These are phyloP conservation scores for Abscondita cerata DNA, from an alignment of 2,888 invertebrate species.

Conservation along the genomic window DNA sequence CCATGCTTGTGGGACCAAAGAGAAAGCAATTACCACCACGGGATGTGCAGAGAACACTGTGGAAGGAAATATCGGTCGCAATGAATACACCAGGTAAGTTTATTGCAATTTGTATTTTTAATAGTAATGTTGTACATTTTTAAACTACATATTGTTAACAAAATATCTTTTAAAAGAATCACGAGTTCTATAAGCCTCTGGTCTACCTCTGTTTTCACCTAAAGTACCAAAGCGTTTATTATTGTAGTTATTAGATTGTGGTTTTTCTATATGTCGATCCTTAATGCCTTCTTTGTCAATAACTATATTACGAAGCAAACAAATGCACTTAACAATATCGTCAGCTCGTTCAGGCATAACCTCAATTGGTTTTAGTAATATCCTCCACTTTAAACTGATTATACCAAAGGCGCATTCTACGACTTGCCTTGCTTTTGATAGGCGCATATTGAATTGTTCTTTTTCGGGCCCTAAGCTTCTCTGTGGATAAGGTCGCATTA, in stretches of 20 bases:
- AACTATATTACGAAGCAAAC: background rate
- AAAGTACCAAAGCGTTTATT: background rate
- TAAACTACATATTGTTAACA: too few species aligned
- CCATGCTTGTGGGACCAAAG: background rate
- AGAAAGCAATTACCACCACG: background rate
- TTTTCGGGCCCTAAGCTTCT: background rate
- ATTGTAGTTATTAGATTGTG: background rate
- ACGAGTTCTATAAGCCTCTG: too few species aligned
- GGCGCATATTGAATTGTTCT: background rate
- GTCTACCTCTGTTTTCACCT: background rate
- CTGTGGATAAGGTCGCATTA: slow-evolving; percentile 6
- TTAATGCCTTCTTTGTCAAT: background rate
- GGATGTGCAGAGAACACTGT: background rate
- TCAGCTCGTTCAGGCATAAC: background rate
- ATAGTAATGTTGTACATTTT: too few species aligned
- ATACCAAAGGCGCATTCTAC: background rate
- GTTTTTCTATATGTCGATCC: background rate
- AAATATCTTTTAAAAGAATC: too few species aligned
- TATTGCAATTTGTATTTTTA: background rate
- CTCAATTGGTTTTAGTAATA: background rate
- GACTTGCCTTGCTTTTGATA: background rate
- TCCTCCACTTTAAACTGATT: background rate
- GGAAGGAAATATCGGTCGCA: background rate
- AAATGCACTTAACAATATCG: background rate
- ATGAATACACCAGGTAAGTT: slow-evolving; percentile 3